Evolutionary conservation across 2,113 vertebrate genomes (phyloP).

Genomic region (Odobenus rosmarus): DNA sequence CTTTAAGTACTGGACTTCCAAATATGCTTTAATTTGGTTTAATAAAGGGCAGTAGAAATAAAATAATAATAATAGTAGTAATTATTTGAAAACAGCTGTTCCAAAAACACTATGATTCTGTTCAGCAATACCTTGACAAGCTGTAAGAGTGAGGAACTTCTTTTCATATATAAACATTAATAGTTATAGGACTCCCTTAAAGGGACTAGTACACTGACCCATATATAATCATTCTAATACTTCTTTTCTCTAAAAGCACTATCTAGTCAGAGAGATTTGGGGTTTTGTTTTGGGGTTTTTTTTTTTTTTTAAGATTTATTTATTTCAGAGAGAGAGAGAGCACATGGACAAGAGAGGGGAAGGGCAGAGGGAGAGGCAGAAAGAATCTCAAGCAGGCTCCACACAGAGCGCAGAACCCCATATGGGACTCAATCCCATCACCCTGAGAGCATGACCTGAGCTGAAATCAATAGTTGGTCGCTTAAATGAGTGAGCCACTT

Average conservation of each 20-base stretch:
- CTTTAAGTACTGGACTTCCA: not conserved
- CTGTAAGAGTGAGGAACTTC: not conserved
- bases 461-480: not conserved
- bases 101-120: not conserved
- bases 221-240: not conserved
- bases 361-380: not conserved
- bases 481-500: not conserved
- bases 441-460: not conserved
- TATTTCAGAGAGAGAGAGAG: not conserved
- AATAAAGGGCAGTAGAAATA: not conserved
- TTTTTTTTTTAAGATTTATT: not conserved
- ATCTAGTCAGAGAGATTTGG: not conserved
- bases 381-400: not conserved
- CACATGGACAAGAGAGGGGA: not conserved
- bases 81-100: not conserved
- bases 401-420: not conserved
- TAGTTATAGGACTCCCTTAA: not conserved
- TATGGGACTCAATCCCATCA: not conserved
- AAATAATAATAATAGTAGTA: not conserved
- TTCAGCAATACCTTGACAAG: not conserved
- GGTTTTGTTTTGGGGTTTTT: not conserved
- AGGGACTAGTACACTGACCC: not conserved
- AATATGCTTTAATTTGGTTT: not conserved
- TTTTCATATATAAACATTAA: not conserved
- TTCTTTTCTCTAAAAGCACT: conserved; percentile 17